These are phyloP conservation scores for Linnaemya vulpina DNA, from an alignment of 2,888 invertebrate species.

Conservation along the genomic window DNA sequence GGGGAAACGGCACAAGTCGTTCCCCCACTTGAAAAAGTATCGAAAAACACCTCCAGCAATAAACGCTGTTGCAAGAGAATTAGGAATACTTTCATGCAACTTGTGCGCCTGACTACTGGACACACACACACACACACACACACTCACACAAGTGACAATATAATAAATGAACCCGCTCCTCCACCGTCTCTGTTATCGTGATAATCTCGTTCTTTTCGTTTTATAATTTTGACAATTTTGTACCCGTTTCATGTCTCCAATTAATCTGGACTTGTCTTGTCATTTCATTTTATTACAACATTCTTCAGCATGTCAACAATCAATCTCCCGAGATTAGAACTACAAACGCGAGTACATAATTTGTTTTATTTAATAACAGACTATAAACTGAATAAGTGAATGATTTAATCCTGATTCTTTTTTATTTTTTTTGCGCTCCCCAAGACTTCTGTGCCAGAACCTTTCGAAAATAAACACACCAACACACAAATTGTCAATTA, in stretches of 20 bases:
- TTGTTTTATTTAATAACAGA: not conserved
- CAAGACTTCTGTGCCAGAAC: conserved; percentile 17
- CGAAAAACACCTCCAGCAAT: too few relatives aligned
- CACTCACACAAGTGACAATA: too few relatives aligned
- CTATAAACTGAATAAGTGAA: not conserved
- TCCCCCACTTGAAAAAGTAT: too few relatives aligned
- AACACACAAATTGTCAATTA: conserved; percentile 26
- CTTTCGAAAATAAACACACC: conserved; percentile 3
- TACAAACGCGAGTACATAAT: not conserved
- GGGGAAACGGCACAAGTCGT: too few relatives aligned
- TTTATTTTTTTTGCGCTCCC: not conserved
- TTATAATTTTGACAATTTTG: not conserved
- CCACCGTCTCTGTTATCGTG: not conserved
- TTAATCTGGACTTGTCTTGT: conserved; percentile 24
- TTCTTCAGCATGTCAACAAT: conserved; percentile 43
- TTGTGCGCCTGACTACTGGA: too few relatives aligned
- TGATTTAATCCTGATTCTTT: conserved; percentile 18
- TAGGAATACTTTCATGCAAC: too few relatives aligned
- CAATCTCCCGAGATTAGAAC: conserved; percentile 16
- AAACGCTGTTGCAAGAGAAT: too few relatives aligned
- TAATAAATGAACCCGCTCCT: not conserved
- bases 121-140: too few relatives aligned
- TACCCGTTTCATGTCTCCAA: not conserved
- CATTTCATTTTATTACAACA: conserved; percentile 45
- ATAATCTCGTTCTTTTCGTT: conserved; percentile 9